phyloP scores from a whole-genome alignment of 2,113 vertebrate species.

The Petroica traversi region DNA sequence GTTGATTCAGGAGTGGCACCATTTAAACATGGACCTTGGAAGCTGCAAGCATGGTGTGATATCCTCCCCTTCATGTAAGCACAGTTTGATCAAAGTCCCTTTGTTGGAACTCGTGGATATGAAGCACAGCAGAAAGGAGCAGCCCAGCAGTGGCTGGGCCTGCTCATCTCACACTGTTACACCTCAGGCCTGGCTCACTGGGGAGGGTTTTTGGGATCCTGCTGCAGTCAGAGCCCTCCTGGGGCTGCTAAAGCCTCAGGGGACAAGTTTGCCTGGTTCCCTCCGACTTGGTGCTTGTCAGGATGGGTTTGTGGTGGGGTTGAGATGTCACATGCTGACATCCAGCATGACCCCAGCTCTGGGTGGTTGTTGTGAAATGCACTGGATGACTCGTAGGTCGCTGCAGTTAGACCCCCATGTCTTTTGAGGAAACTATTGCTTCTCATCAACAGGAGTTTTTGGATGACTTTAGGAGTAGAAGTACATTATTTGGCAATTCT shows the following conservation, averaged over 20 bases:
- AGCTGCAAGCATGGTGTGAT: rapidly evolving
- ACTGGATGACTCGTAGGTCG: rapidly evolving
- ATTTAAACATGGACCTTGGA: background rate
- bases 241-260: rapidly evolving
- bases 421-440: background rate
- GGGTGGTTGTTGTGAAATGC: background rate
- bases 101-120: rapidly evolving
- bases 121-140: background rate
- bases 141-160: background rate
- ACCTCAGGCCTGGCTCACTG: rapidly evolving
- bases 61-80: background rate
- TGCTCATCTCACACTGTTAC: rapidly evolving
- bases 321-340: background rate
- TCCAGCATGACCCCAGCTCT: background rate
- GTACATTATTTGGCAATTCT: background rate
- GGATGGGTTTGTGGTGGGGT: rapidly evolving
- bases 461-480: background rate
- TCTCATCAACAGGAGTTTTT: background rate
- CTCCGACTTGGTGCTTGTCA: rapidly evolving
- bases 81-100: background rate
- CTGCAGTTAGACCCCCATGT: rapidly evolving
- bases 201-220: background rate
- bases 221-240: background rate
- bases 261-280: background rate
- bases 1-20: background rate